These are phyloP conservation scores for Thymelicus acteon DNA, from an alignment of 2,888 invertebrate genomes.

Conservation along the genomic window DNA sequence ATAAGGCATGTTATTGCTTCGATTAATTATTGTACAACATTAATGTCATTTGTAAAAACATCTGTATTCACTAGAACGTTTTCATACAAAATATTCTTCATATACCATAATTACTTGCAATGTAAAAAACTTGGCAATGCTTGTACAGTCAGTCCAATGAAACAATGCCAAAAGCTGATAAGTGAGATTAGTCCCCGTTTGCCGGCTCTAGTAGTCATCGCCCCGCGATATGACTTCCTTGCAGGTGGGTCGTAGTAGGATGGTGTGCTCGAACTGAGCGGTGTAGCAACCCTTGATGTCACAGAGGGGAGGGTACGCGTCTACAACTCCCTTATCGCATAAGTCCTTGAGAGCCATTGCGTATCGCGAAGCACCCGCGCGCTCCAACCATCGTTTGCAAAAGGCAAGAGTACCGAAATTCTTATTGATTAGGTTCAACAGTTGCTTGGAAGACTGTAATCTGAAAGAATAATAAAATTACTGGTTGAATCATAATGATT, in stretches of 20 bases:
- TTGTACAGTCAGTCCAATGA: constrained; percentile 4
- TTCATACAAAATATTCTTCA: constrained; percentile 13
- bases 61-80: constrained; percentile 15
- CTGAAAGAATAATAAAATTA: constrained; percentile 70
- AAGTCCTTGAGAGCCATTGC: constrained; percentile 99
- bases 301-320: constrained; percentile 98
- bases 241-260: constrained; percentile 98
- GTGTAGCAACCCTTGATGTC: constrained; percentile 99
- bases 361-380: constrained; percentile 98
- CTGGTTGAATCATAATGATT: neutral
- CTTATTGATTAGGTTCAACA: constrained; percentile 96
- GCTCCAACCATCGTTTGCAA: constrained; percentile 99
- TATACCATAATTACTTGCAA: constrained; percentile 3
- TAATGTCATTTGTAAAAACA: constrained; percentile 7
- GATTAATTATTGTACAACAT: constrained; percentile 8
- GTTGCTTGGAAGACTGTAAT: constrained; percentile 95
- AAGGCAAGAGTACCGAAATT: constrained; percentile 99
- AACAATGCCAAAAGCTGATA: constrained; percentile 17
- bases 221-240: constrained; percentile 99
- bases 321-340: constrained; percentile 98
- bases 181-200: constrained; percentile 16
- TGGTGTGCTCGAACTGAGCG: constrained; percentile 99
- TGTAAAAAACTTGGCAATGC: constrained; percentile 8
- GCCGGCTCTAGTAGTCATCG: constrained; percentile 92
- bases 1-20: constrained; percentile 33